Evolutionary conservation across 2,113 vertebrate species (phyloP), one percentile per base, ranked within the genome.

Genomic region (Cisticola juncidis): DNA sequence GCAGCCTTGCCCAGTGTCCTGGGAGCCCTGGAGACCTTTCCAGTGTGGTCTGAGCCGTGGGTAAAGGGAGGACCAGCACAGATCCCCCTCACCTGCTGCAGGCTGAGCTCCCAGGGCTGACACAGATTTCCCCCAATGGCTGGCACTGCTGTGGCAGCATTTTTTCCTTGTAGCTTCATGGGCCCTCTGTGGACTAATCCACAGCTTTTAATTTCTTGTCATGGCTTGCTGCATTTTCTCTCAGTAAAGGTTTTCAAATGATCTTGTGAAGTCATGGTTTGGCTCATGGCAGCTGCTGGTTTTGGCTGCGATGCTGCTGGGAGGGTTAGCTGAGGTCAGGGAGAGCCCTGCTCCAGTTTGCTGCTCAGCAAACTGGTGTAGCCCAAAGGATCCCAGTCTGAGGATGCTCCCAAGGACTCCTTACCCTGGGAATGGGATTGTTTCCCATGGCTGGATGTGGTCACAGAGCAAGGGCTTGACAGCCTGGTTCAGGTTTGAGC

Each of bases 181-280:
- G 71, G 83, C 86, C n/a, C 42, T 91, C 51, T 3, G 12, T 86
- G 91, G 71, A 81, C 60, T 64, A 29, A 86, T 64, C 82, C 81
- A 14, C 64, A 81, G 48, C 56, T 95, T 94, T 74, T 84, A n/a
- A 81, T 93, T 95, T 93, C 90, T 95, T 93, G 92, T 86, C 77
- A 70, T 83, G 92, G 80, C 94, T 96, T 93, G 86, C 90, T 95
- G 91, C 92, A 5, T 87, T 97, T 97, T 94, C 91, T 95, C 93
- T 68, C 91, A 83, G 96, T 81, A 84, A 93, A 80, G 89, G 95
- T 97, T 96, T 91, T 90, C 92, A 94, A 93, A 88, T 70, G 95
- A 79, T 92, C 85, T 91, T 4, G n/a, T 94, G 94, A 83, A 97
- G 90, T 97, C 93, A 96, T 96, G 92, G 33, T 86, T 97, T 96